A percentile compares a stretch with the other conserved stretches of the same genome.
Conservation (phyloP, 2,888 invertebrate species). For the Emmelina monodactyla region DNA sequence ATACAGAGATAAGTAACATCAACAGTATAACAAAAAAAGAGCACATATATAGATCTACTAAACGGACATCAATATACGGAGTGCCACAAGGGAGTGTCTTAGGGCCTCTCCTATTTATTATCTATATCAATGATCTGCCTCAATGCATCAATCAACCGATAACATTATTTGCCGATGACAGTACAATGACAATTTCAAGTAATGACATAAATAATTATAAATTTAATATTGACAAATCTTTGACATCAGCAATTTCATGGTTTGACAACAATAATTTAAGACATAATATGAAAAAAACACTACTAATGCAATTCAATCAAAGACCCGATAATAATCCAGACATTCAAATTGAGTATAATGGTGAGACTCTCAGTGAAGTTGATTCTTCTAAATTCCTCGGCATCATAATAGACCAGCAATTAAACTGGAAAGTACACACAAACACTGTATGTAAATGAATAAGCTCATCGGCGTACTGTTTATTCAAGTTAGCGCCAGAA, state of each 20-base stretch:
- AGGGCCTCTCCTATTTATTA: neutral
- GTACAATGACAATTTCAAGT: neutral
- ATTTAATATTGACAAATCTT: neutral
- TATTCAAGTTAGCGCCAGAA: neutral
- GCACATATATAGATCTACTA: neutral
- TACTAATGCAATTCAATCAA: neutral
- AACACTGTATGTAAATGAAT: neutral
- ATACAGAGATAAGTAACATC: neutral
- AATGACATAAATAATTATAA: neutral
- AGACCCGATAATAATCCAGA: neutral
- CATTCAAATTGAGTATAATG: neutral
- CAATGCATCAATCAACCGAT: neutral
- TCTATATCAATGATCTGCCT: neutral
- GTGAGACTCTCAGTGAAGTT: neutral
- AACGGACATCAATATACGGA: neutral
- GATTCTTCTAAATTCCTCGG: neutral
- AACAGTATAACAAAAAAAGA: neutral
- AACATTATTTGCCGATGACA: neutral
- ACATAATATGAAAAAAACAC: neutral
- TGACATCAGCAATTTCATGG: neutral
- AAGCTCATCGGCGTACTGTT: neutral
- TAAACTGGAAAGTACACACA: neutral
- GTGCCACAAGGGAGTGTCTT: neutral
- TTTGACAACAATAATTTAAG: neutral
- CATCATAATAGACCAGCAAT: neutral